Conservation (phyloP, 92 coral and sea anemone species). For the Bergia puertoricense region DNA sequence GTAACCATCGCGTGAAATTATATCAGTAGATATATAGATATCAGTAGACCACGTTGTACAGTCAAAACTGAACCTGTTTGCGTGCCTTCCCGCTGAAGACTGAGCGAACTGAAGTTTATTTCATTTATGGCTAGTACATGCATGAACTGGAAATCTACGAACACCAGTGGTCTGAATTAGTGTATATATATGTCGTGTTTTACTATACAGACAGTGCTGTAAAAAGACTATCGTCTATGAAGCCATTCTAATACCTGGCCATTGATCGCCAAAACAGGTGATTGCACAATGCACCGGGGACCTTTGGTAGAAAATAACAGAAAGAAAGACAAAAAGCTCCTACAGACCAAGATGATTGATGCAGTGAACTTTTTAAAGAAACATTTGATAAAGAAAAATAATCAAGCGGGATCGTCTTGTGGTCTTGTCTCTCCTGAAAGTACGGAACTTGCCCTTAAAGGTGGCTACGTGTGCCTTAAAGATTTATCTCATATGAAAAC, state of each 20-base stretch:
- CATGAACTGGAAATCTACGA: not conserved
- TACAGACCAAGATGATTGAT: constrained; percentile 26
- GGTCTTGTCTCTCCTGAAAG: constrained; percentile 15
- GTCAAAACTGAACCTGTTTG: not conserved
- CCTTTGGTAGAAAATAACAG: constrained; percentile 14
- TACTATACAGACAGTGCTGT: not conserved
- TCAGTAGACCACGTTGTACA: not conserved
- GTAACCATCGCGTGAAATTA: constrained; percentile 13
- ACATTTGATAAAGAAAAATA: constrained; percentile 11
- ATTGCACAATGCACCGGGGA: constrained; percentile 4
- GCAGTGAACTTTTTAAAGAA: constrained; percentile 22
- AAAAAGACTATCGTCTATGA: not conserved
- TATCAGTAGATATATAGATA: not conserved
- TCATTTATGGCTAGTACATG: not conserved
- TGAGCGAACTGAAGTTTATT: not conserved
- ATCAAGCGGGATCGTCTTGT: not conserved
- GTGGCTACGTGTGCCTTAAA: constrained; percentile 4
- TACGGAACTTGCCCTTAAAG: constrained; percentile 12
- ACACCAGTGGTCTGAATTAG: not conserved
- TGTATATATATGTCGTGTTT: not conserved
- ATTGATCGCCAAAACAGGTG: not conserved
- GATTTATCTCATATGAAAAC: constrained; percentile 17
- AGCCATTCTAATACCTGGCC: not conserved
- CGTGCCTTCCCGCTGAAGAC: not conserved
- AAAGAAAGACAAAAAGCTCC: constrained; percentile 19